Evolutionary conservation across 2,113 vertebrate genomes (phyloP), one percentile per base, ranked within the genome.

Genomic region (Anoplopoma fimbria): DNA sequence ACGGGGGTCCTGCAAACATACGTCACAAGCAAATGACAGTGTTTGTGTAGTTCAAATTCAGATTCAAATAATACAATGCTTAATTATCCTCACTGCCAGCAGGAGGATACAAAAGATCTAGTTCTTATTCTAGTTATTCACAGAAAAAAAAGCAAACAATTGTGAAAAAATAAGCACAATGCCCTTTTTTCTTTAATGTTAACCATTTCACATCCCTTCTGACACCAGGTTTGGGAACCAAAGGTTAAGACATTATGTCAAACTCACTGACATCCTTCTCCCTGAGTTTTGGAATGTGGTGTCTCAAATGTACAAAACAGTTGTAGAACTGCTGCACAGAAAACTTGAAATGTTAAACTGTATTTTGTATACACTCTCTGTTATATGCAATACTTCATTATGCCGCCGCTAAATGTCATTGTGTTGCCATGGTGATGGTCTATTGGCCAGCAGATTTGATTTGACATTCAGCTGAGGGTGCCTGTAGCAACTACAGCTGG

Each of bases 401-500:
- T 47, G 36, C 40, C 10, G 42, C 21, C 36, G 58, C 70, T 81
- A 61, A 69, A 79, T 70, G 62, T 51, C 5, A 58, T 58, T 67
- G 47, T 64, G 87, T 82, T 82, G 29, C 82, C 53, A 83, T 77
- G 69, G 69, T 15, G 1, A 88, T 62, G 40, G 69, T 75, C 53
- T 85, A 3, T 57, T 75, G 73, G 69, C 51, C 42, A 82, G 36
- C 34, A 57, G 14, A 72, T 69, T 77, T 80, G 15, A 82, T 85
- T 77, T 87, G 61, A 75, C 71, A 88, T 86, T 84, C 77, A 83
- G 53, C 79, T 55, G 25, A 73, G 27, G 3, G 1, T 62, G 63
- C 58, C 70, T 88, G 34, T 33, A 76, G 74, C 67, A 65, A 73
- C 42, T 61, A 53, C 67, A 77, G 63, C 27, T 68, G 45, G n/a